phyloP scores from a whole-genome alignment of 2,113 vertebrate genomes.

The cat (Felis catus) region F.catus_Fca126_mat1.0 CM031420.1:56755001-56755500 shows the following conservation, averaged over 20 bases:
- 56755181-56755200: not conserved
- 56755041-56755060: not conserved
- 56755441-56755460: not conserved
- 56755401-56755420: not conserved
- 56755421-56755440: not conserved
- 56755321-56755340: not conserved
- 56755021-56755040: not conserved
- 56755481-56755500: not conserved
- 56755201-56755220: not conserved
- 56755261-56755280: not conserved
- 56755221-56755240: not conserved
- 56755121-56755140: not conserved
- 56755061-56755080: not conserved
- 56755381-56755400: not conserved
- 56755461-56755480: not conserved
- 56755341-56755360: not conserved
- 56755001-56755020: not conserved
- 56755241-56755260: not conserved
- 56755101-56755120: not conserved
- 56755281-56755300: not conserved
- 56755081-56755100: not conserved
- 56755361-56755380: not conserved
- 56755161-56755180: not conserved
- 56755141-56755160: not conserved
- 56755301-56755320: not conserved